Evolutionary conservation across 2,888 invertebrate genomes (phyloP), one percentile per base, ranked within the genome.

Genomic region (Dione juno): DNA sequence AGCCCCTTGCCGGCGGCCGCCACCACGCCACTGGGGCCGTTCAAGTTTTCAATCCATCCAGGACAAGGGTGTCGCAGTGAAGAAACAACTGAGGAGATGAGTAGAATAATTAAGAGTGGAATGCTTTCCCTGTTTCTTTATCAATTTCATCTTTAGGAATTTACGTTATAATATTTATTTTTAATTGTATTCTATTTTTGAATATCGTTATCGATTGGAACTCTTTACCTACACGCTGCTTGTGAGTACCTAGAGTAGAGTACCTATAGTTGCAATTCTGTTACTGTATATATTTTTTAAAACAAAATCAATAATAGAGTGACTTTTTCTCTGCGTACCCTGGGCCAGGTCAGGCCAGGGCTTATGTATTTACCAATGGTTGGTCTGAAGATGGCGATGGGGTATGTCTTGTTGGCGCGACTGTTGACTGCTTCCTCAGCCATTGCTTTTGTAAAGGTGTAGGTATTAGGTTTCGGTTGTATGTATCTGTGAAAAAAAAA

Each of bases 1-100:
- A 98, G 88, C 0, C 92, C 97, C 85, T 96, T 96, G 13, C 96
- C 96, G 0, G 95, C 94, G 0, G 95, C 97, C 0, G 95, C 89
- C 74, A 97, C 82, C 70, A 97, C 88, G 0, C 95, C 98, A 69
- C 96, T 95, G 0, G 98, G 98, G 0, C 99, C 99, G 88, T 98
- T 98, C 75, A 97, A 95, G 86, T 98, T 99, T 86, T 99, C 98
- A n/a, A 97, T 93, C 98, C 98, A 99, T 1, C 98, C 98, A 0
- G 94, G 89, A 16, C 95, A 82, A 0, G 97, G 97, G 40, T 95
- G 94, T 13, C 89, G 87, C 19, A 94, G 77, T 0, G 96, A 87
- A 0, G 95, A 94, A 41, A 96, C 93, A 40, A 97, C 96, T 96
- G 81, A 0, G 37, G 71, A 67, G 6, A 37, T 52, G 0, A 35